Percentiles rank a stretch among this genome's conserved stretches.
These are phyloP conservation scores for Aplocera efformata DNA, from an alignment of 2,888 invertebrate genomes.

Conservation along the genomic window DNA sequence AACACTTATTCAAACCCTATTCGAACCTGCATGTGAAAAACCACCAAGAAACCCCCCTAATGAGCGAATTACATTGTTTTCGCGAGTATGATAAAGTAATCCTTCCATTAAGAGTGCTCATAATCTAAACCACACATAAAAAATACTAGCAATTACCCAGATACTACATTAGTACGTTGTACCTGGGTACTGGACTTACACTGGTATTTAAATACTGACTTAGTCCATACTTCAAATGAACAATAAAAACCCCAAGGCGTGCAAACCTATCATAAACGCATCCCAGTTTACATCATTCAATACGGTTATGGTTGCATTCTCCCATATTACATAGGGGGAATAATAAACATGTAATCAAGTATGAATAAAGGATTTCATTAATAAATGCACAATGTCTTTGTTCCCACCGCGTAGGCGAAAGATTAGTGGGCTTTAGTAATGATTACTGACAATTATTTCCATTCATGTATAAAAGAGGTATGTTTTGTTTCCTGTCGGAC, in stretches of 20 bases:
- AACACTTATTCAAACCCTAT: too few relatives aligned
- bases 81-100: too few relatives aligned
- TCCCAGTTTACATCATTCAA: conserved; percentile 6
- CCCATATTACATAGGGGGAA: conserved; percentile 10
- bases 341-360: conserved; percentile 16
- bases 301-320: conserved; percentile 8
- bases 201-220: too few relatives aligned
- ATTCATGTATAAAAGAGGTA: conserved; percentile 51
- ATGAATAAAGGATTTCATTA: conserved; percentile 26
- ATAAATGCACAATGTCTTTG: conserved; percentile 22
- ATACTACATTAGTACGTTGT: too few relatives aligned
- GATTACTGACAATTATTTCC: conserved; percentile 49
- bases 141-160: too few relatives aligned
- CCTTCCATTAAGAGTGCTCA: too few relatives aligned
- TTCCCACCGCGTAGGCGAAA: conserved; percentile 22
- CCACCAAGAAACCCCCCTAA: too few relatives aligned
- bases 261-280: not conserved
- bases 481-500: conserved; percentile 50
- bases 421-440: conserved; percentile 26
- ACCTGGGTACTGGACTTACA: too few relatives aligned
- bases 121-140: too few relatives aligned
- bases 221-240: not conserved
- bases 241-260: not conserved
- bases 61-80: too few relatives aligned
- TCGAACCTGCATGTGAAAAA: too few relatives aligned